These are phyloP conservation scores for Aegithalos caudatus DNA, from an alignment of 2,113 vertebrate species.

Conservation along the genomic window DNA sequence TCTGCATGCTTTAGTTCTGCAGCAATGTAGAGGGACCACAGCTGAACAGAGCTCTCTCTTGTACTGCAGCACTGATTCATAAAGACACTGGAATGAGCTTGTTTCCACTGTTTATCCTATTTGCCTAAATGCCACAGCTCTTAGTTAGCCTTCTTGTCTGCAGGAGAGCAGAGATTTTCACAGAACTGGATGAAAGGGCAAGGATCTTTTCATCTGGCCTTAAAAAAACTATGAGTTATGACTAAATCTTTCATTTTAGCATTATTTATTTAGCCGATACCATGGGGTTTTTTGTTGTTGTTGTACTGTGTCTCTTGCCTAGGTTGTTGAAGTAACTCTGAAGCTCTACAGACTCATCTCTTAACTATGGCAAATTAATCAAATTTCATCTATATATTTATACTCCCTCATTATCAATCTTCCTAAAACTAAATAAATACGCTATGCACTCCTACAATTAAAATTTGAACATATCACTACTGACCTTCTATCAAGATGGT, in stretches of 20 bases:
- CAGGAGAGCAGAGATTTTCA: not conserved
- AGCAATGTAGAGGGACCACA: not conserved
- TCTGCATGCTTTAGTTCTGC: not conserved
- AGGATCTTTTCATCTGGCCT: not conserved
- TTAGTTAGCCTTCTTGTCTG: not conserved
- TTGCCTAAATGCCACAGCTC: not conserved
- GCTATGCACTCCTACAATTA: not conserved
- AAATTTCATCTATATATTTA: not conserved
- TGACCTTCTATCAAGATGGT: not conserved
- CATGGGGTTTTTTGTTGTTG: not conserved
- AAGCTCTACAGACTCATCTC: not conserved
- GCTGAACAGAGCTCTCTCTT: not conserved
- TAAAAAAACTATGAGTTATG: not conserved
- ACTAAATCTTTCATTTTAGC: not conserved
- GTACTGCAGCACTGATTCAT: accelerated
- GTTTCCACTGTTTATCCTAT: not conserved
- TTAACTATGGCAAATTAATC: not conserved
- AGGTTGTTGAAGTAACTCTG: not conserved
- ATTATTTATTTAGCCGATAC: not conserved
- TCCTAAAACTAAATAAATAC: not conserved
- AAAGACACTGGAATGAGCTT: not conserved
- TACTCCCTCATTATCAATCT: not conserved
- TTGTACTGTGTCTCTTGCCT: not conserved
- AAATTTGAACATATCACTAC: not conserved
- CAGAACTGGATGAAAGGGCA: not conserved